Conservation (phyloP, 2,888 invertebrate genomes). For the Sinelater perroti region DNA sequence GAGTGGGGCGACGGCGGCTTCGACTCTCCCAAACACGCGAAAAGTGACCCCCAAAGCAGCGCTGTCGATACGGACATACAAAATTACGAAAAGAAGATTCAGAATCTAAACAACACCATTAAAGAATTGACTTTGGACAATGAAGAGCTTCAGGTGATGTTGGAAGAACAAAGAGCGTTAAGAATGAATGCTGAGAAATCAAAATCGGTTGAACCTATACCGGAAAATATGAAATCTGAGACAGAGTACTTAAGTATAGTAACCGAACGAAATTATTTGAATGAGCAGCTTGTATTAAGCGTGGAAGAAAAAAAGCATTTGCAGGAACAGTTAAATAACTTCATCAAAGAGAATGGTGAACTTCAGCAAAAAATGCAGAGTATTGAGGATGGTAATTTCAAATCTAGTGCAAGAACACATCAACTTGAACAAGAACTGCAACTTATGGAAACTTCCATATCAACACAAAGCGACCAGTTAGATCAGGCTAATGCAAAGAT, state of each 20-base stretch:
- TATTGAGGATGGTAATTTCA: slow-evolving; percentile 32
- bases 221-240: slow-evolving; percentile 49
- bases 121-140: slow-evolving; percentile 70
- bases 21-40: slow-evolving; percentile 29
- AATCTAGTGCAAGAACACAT: no score
- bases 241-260: slow-evolving; percentile 44
- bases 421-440: slow-evolving; percentile 52
- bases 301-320: slow-evolving; percentile 27
- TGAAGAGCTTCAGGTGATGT: slow-evolving; percentile 66
- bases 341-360: slow-evolving; percentile 16
- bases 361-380: background rate
- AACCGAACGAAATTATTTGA: slow-evolving; percentile 43
- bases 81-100: slow-evolving; percentile 55
- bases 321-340: slow-evolving; percentile 24
- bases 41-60: slow-evolving; percentile 26
- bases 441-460: slow-evolving; percentile 26
- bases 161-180: slow-evolving; percentile 64
- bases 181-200: slow-evolving; percentile 53
- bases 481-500: slow-evolving; percentile 34
- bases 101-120: slow-evolving; percentile 64
- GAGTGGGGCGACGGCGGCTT: slow-evolving; percentile 62
- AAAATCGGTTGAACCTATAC: slow-evolving; percentile 44
- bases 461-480: slow-evolving; percentile 7
- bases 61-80: slow-evolving; percentile 17
- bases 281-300: slow-evolving; percentile 37